Evolutionary conservation across 1,140 invertebrate species (phyloP), one percentile per base, ranked within the genome.

Genomic region (Melanaphis sacchari): DNA sequence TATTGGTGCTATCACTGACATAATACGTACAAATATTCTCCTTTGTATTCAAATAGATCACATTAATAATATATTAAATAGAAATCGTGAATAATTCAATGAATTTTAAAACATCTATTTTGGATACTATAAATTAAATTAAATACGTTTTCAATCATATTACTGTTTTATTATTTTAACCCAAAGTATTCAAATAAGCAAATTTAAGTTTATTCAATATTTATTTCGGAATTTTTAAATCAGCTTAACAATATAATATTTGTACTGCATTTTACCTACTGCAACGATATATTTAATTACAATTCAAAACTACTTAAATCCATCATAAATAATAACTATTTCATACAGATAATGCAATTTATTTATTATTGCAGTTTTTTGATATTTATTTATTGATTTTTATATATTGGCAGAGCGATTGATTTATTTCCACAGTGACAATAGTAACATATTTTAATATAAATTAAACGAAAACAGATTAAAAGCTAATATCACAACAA

Each of bases 161-260:
- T 76, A n/a, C n/a, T n/a, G n/a, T 76, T n/a, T 2, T n/a, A n/a
- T 76, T 76, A 76, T 76, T 76, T 76, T 76, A 76, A 76, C 59
- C 36, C 59, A 5, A 3, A n/a, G 59, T n/a, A n/a, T 76, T 15
- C 15, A 6, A n/a, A n/a, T 76, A 76, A 76, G n/a, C 59, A 5
- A 76, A 76, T 76, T n/a, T n/a, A n/a, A 76, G n/a, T n/a, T n/a
- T n/a, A n/a, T 76, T 76, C 59, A n/a, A 76, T 76, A 76, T 76
- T 24, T 76, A n/a, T n/a, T 76, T 18, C 31, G n/a, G 31, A 76
- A 7, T 66, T 66, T 31, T 31, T 15, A 66, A 76, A 76, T 76
- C 59, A n/a, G n/a, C 59, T 5, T n/a, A 76, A 76, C 59, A 76
- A 76, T 66, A 66, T 26, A 2, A 2, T 15, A 76, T n/a, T n/a